These are phyloP conservation scores for Lymantria dispar DNA, from an alignment of 2,888 invertebrate genomes.

Conservation along the genomic window DNA sequence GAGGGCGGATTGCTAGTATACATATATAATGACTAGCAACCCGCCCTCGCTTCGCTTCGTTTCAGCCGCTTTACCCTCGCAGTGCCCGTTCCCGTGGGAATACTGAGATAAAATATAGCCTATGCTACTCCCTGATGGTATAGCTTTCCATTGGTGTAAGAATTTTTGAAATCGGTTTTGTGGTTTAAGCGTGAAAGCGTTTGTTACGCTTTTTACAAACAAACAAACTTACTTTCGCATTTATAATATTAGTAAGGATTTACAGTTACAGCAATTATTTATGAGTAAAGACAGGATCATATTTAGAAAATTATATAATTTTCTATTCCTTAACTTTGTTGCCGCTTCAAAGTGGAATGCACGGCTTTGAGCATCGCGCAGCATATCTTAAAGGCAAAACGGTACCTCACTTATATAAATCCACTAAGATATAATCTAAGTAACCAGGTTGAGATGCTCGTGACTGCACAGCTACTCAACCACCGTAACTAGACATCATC, in stretches of 20 bases:
- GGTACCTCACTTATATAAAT: conserved; percentile 41
- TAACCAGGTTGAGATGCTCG: conserved; percentile 35
- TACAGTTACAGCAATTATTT: not conserved
- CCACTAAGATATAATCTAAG: conserved; percentile 42
- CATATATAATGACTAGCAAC: too few species aligned
- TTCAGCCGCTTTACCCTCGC: too few species aligned
- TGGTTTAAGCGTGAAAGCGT: too few species aligned
- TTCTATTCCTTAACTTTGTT: conserved; percentile 6
- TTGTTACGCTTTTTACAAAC: too few species aligned
- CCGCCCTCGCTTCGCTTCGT: too few species aligned
- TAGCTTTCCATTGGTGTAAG: too few species aligned
- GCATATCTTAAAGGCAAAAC: conserved; percentile 32
- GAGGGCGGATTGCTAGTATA: too few species aligned
- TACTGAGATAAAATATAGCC: too few species aligned
- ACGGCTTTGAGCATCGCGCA: conserved; percentile 18
- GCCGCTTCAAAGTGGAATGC: conserved; percentile 24
- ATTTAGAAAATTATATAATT: conserved; percentile 6
- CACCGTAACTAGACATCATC: conserved; percentile 17
- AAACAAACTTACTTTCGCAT: not conserved
- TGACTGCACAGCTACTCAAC: conserved; percentile 27
- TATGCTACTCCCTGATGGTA: too few species aligned
- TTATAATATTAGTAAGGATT: not conserved
- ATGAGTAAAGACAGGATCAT: not conserved
- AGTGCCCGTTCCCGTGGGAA: too few species aligned
- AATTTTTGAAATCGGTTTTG: too few species aligned